Conservation (phyloP, 2,797 vertebrate species). For the Pangasius krempfi region DNA sequence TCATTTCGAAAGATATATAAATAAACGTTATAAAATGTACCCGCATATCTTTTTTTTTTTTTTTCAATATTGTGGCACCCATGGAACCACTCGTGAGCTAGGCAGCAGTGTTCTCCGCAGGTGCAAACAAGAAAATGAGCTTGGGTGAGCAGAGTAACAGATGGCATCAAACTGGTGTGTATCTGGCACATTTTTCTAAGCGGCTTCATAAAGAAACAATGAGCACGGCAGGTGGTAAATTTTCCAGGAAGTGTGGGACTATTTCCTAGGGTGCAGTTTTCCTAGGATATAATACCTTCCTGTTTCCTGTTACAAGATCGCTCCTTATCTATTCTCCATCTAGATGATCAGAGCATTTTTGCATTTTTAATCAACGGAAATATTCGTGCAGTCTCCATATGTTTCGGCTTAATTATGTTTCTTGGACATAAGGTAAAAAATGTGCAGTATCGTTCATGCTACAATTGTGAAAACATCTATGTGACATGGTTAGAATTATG, state of each 20-base stretch:
- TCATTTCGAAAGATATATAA: neutral
- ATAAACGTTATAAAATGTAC: neutral
- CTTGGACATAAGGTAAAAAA: neutral
- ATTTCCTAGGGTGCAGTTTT: slow-evolving; percentile 1
- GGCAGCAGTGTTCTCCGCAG: neutral
- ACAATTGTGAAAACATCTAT: neutral
- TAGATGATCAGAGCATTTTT: neutral
- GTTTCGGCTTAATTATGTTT: neutral
- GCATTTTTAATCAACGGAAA: neutral
- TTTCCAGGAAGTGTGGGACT: neutral
- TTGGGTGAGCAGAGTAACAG: slow-evolving; percentile 26
- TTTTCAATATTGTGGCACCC: neutral
- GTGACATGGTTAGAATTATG: neutral
- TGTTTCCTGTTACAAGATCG: neutral
- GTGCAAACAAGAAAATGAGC: slow-evolving; percentile 39
- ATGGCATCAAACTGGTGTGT: slow-evolving; percentile 4
- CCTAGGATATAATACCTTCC: neutral
- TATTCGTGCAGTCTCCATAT: neutral
- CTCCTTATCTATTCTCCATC: neutral
- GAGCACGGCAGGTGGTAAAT: slow-evolving; percentile 5
- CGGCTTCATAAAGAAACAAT: neutral
- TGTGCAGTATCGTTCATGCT: neutral
- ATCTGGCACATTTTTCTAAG: slow-evolving; percentile 3
- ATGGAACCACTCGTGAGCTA: neutral
- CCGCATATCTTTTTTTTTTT: neutral